Conservation (phyloP, 2,113 vertebrate genomes). For the Raphicerus campestris region DNA sequence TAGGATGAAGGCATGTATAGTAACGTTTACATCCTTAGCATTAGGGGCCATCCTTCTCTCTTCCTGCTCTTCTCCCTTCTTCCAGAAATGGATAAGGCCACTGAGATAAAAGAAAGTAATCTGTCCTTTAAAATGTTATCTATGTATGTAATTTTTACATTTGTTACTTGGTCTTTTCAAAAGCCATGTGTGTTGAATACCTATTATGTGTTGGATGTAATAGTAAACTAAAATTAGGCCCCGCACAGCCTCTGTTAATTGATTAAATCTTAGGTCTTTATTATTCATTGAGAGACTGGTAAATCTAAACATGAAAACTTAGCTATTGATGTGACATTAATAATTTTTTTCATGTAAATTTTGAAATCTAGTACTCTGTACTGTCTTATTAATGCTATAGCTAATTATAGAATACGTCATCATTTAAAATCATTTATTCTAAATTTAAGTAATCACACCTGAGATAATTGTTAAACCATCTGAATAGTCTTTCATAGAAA, state of each 20-base stretch:
- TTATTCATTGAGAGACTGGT: background rate
- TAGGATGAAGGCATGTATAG: background rate
- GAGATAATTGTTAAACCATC: background rate
- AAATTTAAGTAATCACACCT: slow-evolving; percentile 23
- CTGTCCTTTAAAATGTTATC: background rate
- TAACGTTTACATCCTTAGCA: background rate
- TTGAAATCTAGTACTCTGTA: background rate
- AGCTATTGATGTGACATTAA: background rate
- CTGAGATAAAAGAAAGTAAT: background rate
- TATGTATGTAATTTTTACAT: background rate
- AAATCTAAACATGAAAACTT: background rate
- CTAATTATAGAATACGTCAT: background rate
- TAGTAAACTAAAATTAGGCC: background rate
- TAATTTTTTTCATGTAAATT: slow-evolving; percentile 14
- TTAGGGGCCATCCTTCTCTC: background rate
- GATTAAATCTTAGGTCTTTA: background rate
- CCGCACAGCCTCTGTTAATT: background rate
- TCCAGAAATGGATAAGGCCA: background rate
- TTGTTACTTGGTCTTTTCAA: background rate
- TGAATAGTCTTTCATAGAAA: background rate
- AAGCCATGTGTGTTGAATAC: background rate
- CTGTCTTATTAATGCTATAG: background rate
- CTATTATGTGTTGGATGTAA: background rate
- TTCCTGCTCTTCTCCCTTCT: background rate
- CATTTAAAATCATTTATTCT: background rate